Percentiles rank a stretch among this genome's conserved stretches.
Conservation (phyloP, 2,888 invertebrate species). For the Empis stercorea region DNA sequence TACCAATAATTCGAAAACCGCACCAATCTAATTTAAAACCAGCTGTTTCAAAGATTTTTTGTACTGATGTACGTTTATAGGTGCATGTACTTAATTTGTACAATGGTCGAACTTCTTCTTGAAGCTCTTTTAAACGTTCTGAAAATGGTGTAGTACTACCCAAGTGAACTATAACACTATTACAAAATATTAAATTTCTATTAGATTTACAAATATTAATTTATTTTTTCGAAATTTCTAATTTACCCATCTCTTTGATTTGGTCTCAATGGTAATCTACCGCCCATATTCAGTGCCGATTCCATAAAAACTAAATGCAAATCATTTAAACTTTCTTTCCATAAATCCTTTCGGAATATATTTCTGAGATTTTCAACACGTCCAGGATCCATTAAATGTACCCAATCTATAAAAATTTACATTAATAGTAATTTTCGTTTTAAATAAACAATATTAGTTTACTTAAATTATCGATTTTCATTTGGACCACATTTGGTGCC, state of each 20-base stretch:
- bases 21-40: slow-evolving; percentile 82
- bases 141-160: slow-evolving; percentile 69
- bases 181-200: slow-evolving; percentile 1
- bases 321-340: slow-evolving; percentile 62
- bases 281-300: slow-evolving; percentile 75
- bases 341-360: slow-evolving; percentile 62
- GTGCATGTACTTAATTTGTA: slow-evolving; percentile 68
- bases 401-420: slow-evolving; percentile 42
- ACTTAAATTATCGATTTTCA: slow-evolving; percentile 77
- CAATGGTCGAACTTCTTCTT: slow-evolving; percentile 71
- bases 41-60: slow-evolving; percentile 65
- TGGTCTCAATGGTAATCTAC: slow-evolving; percentile 66
- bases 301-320: slow-evolving; percentile 72
- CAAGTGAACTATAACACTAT: slow-evolving; percentile 61
- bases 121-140: slow-evolving; percentile 29
- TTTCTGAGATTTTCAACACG: slow-evolving; percentile 62
- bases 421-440: no score
- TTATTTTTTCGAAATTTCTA: neutral
- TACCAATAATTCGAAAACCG: slow-evolving; percentile 62
- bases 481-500: slow-evolving; percentile 62
- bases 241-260: slow-evolving; percentile 68
- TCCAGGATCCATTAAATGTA: slow-evolving; percentile 65
- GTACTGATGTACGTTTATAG: slow-evolving; percentile 75
- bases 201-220: neutral
- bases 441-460: no score